Conservation (phyloP, 1,140 invertebrate genomes). For the Polyergus mexicanus region DNA sequence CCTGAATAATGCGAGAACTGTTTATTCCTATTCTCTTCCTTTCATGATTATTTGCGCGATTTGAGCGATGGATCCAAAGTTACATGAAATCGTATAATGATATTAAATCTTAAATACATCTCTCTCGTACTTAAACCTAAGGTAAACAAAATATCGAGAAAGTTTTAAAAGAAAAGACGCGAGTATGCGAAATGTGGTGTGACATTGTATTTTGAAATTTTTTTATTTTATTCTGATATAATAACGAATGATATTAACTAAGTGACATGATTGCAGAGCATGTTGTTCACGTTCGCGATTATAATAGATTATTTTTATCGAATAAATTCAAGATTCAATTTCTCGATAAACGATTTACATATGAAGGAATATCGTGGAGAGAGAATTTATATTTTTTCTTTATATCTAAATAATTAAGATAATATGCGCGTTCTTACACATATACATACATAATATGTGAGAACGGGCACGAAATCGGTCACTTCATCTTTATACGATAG, state of each 20-base stretch:
- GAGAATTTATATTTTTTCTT: neutral
- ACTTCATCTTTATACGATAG: neutral
- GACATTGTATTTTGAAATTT: neutral
- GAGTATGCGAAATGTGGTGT: neutral
- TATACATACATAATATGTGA: no score
- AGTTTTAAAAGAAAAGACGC: neutral
- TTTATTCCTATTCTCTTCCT: constrained; percentile 60
- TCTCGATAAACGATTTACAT: neutral
- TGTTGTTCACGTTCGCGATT: neutral
- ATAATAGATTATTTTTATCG: constrained; percentile 1
- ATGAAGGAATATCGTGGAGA: neutral
- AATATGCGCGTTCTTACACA: neutral
- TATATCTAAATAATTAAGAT: neutral
- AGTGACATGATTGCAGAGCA: neutral
- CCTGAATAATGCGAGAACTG: constrained; percentile 74
- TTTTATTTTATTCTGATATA: constrained; percentile 34
- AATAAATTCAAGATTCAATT: neutral
- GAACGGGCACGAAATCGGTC: neutral
- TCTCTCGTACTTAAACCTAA: constrained; percentile 73
- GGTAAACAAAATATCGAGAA: constrained; percentile 43
- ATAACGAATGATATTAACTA: constrained; percentile 7
- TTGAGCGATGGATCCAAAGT: neutral
- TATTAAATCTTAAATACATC: constrained; percentile 55
- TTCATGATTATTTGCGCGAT: constrained; percentile 1
- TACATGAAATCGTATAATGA: constrained; percentile 2